Evolutionary conservation across 92 coral and sea anemone genomes (phyloP).

Genomic region (Hydrozoanthus gracilis): DNA sequence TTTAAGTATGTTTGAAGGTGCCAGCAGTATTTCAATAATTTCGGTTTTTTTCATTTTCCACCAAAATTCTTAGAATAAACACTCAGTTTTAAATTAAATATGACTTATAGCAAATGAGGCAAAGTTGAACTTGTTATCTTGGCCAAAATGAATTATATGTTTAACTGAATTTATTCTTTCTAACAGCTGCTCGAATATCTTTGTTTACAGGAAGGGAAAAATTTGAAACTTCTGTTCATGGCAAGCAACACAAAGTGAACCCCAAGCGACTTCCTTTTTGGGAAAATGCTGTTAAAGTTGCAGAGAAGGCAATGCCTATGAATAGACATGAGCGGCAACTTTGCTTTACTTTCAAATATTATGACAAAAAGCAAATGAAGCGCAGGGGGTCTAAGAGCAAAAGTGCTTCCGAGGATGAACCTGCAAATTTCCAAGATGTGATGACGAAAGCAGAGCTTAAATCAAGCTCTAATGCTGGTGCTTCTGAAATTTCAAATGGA

Average conservation of each 20-base stretch:
- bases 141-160: no score
- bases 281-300: constrained; percentile 96
- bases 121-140: no score
- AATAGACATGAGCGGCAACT: constrained; percentile 93
- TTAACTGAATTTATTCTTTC: no score
- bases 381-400: constrained; percentile 54
- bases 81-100: no score
- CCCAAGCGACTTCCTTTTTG: constrained; percentile 77
- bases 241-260: constrained; percentile 81
- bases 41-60: no score
- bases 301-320: constrained; percentile 93
- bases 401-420: constrained; percentile 47
- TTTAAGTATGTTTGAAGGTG: no score
- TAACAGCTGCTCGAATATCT: neutral
- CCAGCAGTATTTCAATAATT: no score
- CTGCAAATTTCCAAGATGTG: constrained; percentile 21
- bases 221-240: constrained; percentile 84
- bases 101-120: no score
- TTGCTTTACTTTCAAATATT: constrained; percentile 90
- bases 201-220: constrained; percentile 76
- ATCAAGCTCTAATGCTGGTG: neutral
- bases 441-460: constrained; percentile 7
- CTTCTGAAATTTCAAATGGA: constrained; percentile 20
- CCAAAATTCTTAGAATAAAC: no score
- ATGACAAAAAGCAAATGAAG: constrained; percentile 72